These are phyloP conservation scores for Drosophila paranaensis DNA, from an alignment of 2,888 invertebrate species.

Conservation along the genomic window DNA sequence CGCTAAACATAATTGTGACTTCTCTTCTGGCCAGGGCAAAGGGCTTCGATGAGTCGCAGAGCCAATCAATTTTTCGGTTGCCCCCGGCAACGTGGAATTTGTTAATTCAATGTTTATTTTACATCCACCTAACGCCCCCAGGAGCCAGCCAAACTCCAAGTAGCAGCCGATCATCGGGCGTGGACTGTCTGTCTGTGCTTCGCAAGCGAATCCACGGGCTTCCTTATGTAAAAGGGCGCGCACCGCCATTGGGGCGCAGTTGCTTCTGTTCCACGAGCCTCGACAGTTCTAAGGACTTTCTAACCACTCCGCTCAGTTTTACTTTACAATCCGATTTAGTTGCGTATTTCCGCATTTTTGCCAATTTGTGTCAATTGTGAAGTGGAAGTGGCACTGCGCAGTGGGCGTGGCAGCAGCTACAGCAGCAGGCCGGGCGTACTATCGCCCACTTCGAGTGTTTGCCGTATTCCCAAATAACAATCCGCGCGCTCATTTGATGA, in stretches of 20 bases:
- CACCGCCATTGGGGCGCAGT: conserved; percentile 61
- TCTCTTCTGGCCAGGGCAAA: conserved; percentile 30
- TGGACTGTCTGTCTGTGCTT: conserved; percentile 26
- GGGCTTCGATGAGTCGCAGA: conserved; percentile 50
- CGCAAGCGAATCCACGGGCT: conserved; percentile 45
- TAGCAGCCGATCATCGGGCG: conserved; percentile 34
- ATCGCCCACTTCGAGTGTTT: conserved; percentile 18
- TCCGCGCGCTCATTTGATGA: conserved; percentile 62
- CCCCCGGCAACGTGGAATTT: conserved; percentile 83
- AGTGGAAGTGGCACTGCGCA: conserved; percentile 16
- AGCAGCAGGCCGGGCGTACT: conserved; percentile 23
- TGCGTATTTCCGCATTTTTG: conserved; percentile 77
- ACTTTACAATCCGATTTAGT: conserved; percentile 37
- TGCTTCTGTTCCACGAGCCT: conserved; percentile 49
- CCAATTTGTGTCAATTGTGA: conserved; percentile 75
- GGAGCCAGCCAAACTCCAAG: conserved; percentile 31
- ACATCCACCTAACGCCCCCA: conserved; percentile 58
- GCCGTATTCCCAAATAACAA: conserved; percentile 14
- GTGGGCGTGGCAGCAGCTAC: conserved; percentile 27
- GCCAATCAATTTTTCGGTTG: conserved; percentile 82
- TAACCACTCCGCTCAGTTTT: conserved; percentile 41
- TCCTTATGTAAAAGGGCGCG: conserved; percentile 46
- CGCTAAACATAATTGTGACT: conserved; percentile 75
- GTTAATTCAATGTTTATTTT: conserved; percentile 84
- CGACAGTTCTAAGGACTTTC: conserved; percentile 49